These are phyloP conservation scores for Diloba caeruleocephala DNA, from an alignment of 2,888 invertebrate genomes.

Conservation along the genomic window DNA sequence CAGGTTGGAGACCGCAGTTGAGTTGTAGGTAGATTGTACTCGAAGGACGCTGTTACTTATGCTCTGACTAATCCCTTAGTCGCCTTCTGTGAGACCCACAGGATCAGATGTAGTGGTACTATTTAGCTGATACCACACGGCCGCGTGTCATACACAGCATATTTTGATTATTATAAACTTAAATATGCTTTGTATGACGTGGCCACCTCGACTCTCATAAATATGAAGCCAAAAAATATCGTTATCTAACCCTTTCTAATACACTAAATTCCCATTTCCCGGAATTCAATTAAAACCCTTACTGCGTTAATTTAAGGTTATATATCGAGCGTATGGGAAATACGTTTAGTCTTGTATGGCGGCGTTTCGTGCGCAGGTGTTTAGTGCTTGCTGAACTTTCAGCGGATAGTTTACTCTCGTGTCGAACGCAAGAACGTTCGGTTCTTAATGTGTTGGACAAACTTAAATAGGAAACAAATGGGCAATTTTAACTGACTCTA, in stretches of 20 bases:
- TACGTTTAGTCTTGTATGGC: slow-evolving; percentile 4
- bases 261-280: slow-evolving; percentile 25
- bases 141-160: too few species aligned
- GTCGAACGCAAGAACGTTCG: slow-evolving; percentile 28
- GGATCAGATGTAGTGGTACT: too few species aligned
- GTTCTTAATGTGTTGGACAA: slow-evolving; percentile 18
- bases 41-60: too few species aligned
- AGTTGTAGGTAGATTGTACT: too few species aligned
- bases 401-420: slow-evolving; percentile 25
- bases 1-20: too few species aligned
- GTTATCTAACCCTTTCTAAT: slow-evolving; percentile 41
- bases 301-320: slow-evolving; percentile 3
- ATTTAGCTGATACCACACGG: too few species aligned
- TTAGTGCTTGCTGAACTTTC: slow-evolving; percentile 37
- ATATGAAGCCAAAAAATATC: slow-evolving; percentile 40
- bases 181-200: slow-evolving; percentile 32
- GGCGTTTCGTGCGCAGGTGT: slow-evolving; percentile 30
- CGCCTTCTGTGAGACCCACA: too few species aligned
- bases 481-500: too few species aligned
- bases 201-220: slow-evolving; percentile 34
- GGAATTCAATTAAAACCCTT: slow-evolving; percentile 3
- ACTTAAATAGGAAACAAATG: slow-evolving; percentile 12
- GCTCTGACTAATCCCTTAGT: too few species aligned
- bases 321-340: background rate
- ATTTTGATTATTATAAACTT: slow-evolving; percentile 26